Evolutionary conservation across 2,113 vertebrate species (phyloP).

Genomic region (Eupsittula cactorum): DNA sequence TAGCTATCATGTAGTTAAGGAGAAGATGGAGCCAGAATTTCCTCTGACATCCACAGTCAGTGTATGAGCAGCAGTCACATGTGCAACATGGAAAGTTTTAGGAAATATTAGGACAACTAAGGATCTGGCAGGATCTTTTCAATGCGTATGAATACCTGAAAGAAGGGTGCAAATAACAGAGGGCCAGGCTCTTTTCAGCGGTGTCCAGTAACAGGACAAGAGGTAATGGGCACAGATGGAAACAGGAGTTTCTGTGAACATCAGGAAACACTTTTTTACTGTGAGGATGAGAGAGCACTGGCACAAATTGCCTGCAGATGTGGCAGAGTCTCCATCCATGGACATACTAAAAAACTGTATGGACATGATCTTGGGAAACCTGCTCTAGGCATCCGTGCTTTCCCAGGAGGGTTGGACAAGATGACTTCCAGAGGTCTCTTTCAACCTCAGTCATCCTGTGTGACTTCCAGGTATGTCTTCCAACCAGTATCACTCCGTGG

Average conservation of each 20-base stretch:
- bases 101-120: background rate
- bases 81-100: background rate
- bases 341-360: background rate
- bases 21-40: background rate
- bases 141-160: too few species aligned
- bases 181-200: background rate
- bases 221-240: rapidly evolving
- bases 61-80: background rate
- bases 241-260: background rate
- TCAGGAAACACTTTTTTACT: background rate
- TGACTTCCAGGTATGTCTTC: background rate
- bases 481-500: rapidly evolving
- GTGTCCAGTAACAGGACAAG: background rate
- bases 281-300: background rate
- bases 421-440: background rate
- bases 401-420: background rate
- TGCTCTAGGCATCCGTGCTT: background rate
- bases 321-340: background rate
- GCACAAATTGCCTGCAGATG: background rate
- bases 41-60: background rate
- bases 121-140: background rate
- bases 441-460: background rate
- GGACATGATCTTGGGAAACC: background rate
- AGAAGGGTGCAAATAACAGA: background rate
- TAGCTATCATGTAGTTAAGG: background rate